A percentile compares a stretch with the other conserved stretches of the same genome.
Evolutionary conservation across 2,113 vertebrate genomes (phyloP).

Genomic region (Grus americana): DNA sequence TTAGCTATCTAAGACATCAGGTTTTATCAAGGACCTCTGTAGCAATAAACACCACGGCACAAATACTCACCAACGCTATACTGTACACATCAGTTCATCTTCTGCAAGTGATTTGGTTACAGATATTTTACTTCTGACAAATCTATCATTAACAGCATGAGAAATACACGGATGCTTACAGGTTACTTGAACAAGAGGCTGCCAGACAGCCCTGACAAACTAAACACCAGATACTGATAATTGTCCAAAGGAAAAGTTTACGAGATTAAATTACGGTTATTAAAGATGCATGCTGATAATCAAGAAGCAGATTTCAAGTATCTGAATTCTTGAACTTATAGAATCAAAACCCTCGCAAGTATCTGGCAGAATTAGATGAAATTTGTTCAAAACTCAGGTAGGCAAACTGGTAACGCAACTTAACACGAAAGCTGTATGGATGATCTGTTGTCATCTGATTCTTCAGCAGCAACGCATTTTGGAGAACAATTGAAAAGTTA

Average conservation of each 20-base stretch:
- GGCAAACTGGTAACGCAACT: not conserved
- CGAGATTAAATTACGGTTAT: not conserved
- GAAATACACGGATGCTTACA: not conserved
- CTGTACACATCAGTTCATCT: not conserved
- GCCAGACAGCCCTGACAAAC: not conserved
- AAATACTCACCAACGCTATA: fast-evolving
- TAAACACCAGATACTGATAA: too few species aligned
- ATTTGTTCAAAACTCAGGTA: not conserved
- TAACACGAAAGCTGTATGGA: not conserved
- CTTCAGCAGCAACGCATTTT: not conserved
- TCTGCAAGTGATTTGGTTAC: not conserved
- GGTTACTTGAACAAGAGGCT: not conserved
- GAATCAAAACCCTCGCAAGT: not conserved
- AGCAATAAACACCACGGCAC: not conserved
- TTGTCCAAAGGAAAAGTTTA: not conserved
- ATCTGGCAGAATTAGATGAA: not conserved
- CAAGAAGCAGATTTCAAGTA: not conserved
- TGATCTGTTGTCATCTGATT: not conserved
- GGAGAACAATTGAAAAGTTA: not conserved
- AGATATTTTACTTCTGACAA: not conserved
- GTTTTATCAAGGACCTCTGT: not conserved
- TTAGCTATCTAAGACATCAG: not conserved
- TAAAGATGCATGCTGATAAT: not conserved
- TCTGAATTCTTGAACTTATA: not conserved
- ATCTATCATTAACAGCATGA: not conserved